Base-by-base conservation (phyloP, 2,797 vertebrate genomes). In the Kryptolebias ocellatus region DNA sequence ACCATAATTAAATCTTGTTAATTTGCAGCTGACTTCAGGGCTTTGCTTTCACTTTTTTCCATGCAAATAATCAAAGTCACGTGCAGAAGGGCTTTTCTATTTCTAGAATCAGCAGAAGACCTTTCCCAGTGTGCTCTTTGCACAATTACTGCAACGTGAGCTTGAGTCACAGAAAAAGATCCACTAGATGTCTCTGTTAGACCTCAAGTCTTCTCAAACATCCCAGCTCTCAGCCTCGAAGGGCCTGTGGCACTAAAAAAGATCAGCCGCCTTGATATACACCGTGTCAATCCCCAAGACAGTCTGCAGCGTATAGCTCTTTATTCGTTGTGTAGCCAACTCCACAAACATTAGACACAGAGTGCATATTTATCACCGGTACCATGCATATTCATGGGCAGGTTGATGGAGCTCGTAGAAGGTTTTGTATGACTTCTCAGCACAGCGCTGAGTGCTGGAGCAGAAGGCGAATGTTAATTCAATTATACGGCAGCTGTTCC, bases 391-490 rank as follows among this genome's bases (percentile, higher is more conserved):
- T 92, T 92, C 90, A 92, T 91, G 80, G 58, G 67, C 77, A 80
- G 84, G 80, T 90, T 92, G 92, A 93, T 92, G 90, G 88, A 90
- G 89, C 87, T 85, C 17, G 67, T 87, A 87, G 78, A 89, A 86
- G 83, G 90, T 86, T 84, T 87, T 85, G 88, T 90, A 89, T 70
- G 85, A 87, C 76, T 89, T 84, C 80, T 87, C 87, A 81, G 85
- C 83, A 78, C 86, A 65, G 85, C 53, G 74, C 79, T 80, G 88
- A 92, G 88, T 92, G 83, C 84, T 56, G 84, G 80, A 93, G 89
- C 92, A 93, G 93, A 92, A 92, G 92, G 92, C 90, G 84, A 90
- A 91, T 90, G 89, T 90, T 93, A 91, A 94, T 93, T 94, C 93
- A 93, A 93, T 93, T 93, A 93, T 86, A 90, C 87, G 87, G 86